Base-by-base conservation (phyloP, 2,888 invertebrate species). In the Conops quadrifasciatus region DNA sequence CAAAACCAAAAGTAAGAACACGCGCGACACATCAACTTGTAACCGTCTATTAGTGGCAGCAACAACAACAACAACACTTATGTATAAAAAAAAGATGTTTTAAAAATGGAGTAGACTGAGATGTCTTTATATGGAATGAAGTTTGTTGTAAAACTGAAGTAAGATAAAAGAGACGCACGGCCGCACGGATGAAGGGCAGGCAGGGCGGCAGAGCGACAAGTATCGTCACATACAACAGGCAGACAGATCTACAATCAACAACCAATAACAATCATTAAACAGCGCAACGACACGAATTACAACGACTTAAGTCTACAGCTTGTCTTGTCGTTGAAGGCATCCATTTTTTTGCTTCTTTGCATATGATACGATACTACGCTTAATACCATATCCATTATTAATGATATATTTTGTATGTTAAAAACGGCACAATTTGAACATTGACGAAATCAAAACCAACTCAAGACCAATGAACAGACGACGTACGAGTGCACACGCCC, bases 21-120 rank as follows among this genome's bases (percentile, higher is more conserved):
- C 68, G 30, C 68, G 68, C 62, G 68, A 62, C 68, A 68, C 68
- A 68, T 62, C 68, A 59, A 62, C 68, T 43, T 62, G 68, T 62
- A 68, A 68, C 60, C 62, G 68, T 68, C 68, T 60, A 68, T 68
- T 68, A 68, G 67, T 45, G 67, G 51, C 68, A 19, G 21, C 26
- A 19, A n/a, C 26, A 62, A 16, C 16, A 45, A 43, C 11, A n/a
- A n/a, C n/a, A n/a, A n/a, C n/a, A n/a, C n/a, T n/a, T n/a, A 21
- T 36, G 15, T 16, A 36, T 36, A 58, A 24, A 49, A 58, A 19
- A 58, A 67, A 30, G 1, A 28, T 2, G 49, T 2, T 13, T 16
- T 26, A 67, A 67, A 68, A 68, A 68, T 60, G 36, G 24, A 51
- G 45, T 63, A 59, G 45, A 59, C 16, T 68, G 43, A 51, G 68